Conservation (phyloP, 2,113 vertebrate species). For the Podilymbus podiceps region DNA sequence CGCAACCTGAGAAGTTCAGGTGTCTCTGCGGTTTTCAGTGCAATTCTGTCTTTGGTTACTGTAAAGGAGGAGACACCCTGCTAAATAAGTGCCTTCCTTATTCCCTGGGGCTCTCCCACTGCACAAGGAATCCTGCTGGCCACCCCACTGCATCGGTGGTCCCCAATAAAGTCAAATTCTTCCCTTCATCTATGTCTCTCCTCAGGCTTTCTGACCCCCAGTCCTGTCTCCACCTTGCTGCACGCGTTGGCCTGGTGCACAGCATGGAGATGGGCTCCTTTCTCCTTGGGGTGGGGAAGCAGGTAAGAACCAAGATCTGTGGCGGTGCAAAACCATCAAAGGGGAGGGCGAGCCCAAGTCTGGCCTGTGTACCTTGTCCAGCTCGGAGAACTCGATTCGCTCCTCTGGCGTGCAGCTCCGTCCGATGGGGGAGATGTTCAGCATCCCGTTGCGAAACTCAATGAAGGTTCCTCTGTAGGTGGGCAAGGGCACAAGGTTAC, state of each 20-base stretch:
- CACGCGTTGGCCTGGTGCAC: neutral
- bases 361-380: conserved; percentile 85
- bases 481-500: neutral
- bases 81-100: neutral
- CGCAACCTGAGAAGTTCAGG: neutral
- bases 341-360: neutral
- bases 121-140: neutral
- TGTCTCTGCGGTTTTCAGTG: neutral
- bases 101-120: neutral
- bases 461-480: conserved; percentile 91
- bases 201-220: neutral
- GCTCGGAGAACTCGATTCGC: conserved; percentile 91
- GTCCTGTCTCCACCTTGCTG: neutral
- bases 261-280: neutral
- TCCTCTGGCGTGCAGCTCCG: conserved; percentile 94
- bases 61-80: neutral
- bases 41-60: neutral
- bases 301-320: neutral
- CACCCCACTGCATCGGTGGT: neutral
- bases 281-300: neutral
- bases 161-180: neutral
- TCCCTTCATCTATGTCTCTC: neutral
- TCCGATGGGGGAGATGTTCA: conserved; percentile 95
- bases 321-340: neutral
- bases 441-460: conserved; percentile 95